These are phyloP conservation scores for Gallirallus australis DNA, from an alignment of 2,797 vertebrate genomes.

Conservation along the genomic window DNA sequence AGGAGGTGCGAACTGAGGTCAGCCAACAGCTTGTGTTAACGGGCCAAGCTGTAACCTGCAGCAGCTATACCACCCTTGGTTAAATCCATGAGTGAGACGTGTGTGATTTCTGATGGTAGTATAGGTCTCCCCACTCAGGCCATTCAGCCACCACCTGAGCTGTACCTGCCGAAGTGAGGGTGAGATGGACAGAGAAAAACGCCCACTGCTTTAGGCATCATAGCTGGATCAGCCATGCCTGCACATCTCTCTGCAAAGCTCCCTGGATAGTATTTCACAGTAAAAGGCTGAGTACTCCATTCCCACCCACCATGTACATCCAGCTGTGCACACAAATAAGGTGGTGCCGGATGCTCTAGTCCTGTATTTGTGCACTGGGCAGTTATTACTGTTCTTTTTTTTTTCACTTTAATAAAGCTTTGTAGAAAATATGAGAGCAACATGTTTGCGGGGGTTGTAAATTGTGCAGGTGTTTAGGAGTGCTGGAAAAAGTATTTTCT, in stretches of 20 bases:
- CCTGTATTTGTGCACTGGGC: neutral
- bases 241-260: neutral
- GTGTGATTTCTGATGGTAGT: rapidly evolving
- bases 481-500: neutral
- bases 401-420: neutral
- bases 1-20: neutral
- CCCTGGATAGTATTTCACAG: neutral
- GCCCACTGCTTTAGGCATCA: rapidly evolving
- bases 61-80: neutral
- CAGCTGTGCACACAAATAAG: neutral
- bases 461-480: neutral
- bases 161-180: rapidly evolving
- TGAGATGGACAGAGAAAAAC: neutral
- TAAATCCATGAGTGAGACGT: neutral
- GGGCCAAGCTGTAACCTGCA: neutral
- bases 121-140: neutral
- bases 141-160: neutral
- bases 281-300: neutral
- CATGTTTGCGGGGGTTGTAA: neutral
- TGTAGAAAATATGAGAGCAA: neutral
- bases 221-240: neutral
- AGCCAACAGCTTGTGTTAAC: rapidly evolving
- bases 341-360: neutral
- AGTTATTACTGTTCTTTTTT: neutral
- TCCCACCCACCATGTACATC: neutral